A percentile compares a stretch with the other conserved stretches of the same genome.
Evolutionary conservation across 2,797 vertebrate genomes (phyloP).

Genomic region (Sebastes taczanowskii): DNA sequence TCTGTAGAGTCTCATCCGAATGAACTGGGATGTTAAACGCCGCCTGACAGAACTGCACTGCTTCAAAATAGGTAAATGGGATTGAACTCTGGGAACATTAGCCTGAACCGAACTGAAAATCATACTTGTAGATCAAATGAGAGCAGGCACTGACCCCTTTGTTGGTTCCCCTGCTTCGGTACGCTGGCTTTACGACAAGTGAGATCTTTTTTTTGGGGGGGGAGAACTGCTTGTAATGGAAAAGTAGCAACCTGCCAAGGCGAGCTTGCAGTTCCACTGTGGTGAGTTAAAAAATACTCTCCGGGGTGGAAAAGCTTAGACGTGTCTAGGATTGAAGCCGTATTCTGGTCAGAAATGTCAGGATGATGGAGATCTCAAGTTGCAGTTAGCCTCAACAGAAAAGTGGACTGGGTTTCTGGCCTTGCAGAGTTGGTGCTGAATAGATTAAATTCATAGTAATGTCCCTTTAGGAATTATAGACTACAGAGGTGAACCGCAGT

Average conservation of each 20-base stretch:
- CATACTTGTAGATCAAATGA: neutral
- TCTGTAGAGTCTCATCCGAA: constrained; percentile 5
- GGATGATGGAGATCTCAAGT: constrained; percentile 23
- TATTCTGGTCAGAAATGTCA: constrained; percentile 61
- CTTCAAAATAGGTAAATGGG: constrained; percentile 48
- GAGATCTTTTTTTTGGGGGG: constrained; percentile 15
- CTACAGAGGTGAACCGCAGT: neutral
- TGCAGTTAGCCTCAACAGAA: constrained; percentile 5
- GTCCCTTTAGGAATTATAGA: constrained; percentile 1
- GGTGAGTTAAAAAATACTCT: constrained; percentile 68
- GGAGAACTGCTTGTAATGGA: constrained; percentile 70
- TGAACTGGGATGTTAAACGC: constrained; percentile 16
- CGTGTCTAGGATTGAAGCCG: constrained; percentile 66
- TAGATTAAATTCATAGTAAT: neutral
- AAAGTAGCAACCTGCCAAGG: constrained; percentile 68
- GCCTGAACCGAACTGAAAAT: neutral
- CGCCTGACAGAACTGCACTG: constrained; percentile 3
- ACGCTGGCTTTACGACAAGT: constrained; percentile 45
- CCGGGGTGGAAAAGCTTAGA: constrained; percentile 76
- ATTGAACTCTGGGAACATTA: neutral
- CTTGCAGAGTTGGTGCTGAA: neutral
- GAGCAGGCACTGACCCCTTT: constrained; percentile 11
- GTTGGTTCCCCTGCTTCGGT: constrained; percentile 27
- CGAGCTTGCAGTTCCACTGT: constrained; percentile 67
- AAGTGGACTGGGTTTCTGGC: constrained; percentile 2